These are phyloP conservation scores for Molossus alvarezi DNA, from an alignment of 2,797 vertebrate genomes.

Conservation along the genomic window DNA sequence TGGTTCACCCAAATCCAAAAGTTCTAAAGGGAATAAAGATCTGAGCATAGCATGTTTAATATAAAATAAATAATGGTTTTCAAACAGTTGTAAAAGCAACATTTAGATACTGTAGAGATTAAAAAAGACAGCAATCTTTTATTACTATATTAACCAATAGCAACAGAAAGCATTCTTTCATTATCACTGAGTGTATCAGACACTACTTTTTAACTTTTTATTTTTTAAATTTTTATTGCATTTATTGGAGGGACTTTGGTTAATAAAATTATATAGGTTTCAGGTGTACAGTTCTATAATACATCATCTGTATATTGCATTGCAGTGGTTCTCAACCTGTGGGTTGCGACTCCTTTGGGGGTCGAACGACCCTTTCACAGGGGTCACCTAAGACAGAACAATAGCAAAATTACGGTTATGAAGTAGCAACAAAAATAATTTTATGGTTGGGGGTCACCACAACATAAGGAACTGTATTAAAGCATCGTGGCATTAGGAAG, in stretches of 20 bases:
- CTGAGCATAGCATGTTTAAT: background rate
- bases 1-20: conserved; percentile 29
- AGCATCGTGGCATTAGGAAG: no score
- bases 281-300: background rate
- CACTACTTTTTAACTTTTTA: background rate
- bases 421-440: no score
- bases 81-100: conserved; percentile 34
- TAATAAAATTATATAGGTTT: background rate
- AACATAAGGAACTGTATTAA: no score
- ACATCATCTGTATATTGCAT: background rate
- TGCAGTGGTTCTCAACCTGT: background rate
- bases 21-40: conserved; percentile 36
- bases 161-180: background rate
- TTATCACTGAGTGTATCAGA: conserved; percentile 15
- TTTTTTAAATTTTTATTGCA: background rate
- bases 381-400: no score
- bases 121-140: background rate
- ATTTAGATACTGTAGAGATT: conserved; percentile 20
- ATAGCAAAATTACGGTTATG: no score
- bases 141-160: conserved; percentile 38
- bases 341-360: no score
- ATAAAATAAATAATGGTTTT: conserved; percentile 29
- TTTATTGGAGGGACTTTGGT: background rate
- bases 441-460: no score
- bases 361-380: no score